Percentiles rank a stretch among this genome's conserved stretches.
phyloP scores from a whole-genome alignment of 2,888 invertebrate species.

The Chrysolina oricalcia region DNA sequence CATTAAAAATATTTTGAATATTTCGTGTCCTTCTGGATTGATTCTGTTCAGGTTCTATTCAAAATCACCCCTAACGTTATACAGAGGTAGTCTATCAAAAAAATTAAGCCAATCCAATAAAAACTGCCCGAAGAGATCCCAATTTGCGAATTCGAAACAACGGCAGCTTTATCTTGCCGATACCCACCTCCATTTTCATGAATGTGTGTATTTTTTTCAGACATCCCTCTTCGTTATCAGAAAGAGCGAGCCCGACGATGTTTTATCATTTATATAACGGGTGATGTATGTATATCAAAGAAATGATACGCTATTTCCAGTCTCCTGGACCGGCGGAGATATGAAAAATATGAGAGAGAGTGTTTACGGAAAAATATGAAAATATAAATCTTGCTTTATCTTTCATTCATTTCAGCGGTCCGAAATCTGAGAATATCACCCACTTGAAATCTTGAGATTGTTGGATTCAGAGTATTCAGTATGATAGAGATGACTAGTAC shows the following conservation, averaged over 20 bases:
- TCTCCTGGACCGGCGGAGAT: background rate
- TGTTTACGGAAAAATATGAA: background rate
- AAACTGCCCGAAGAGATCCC: too few relatives aligned
- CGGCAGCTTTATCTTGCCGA: too few relatives aligned
- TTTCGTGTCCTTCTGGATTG: too few relatives aligned
- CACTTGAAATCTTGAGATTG: too few relatives aligned
- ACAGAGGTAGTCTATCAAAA: too few relatives aligned
- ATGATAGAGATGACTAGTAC: too few relatives aligned
- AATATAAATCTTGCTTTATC: background rate
- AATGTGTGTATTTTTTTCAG: background rate
- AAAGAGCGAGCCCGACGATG: background rate
- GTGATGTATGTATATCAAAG: background rate
- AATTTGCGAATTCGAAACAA: too few relatives aligned
- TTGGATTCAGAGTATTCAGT: too few relatives aligned
- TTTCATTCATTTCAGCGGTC: background rate
- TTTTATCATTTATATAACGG: conserved; percentile 11
- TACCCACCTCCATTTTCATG: background rate
- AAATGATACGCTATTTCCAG: background rate
- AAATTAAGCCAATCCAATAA: too few relatives aligned
- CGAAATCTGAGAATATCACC: background rate
- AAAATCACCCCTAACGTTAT: too few relatives aligned
- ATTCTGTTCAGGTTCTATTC: too few relatives aligned
- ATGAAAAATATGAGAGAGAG: background rate
- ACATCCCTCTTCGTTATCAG: conserved; percentile 14
- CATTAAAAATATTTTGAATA: too few relatives aligned